These are phyloP conservation scores for Pomatorhinus ruficollis DNA, from an alignment of 2,113 vertebrate species.

Conservation along the genomic window DNA sequence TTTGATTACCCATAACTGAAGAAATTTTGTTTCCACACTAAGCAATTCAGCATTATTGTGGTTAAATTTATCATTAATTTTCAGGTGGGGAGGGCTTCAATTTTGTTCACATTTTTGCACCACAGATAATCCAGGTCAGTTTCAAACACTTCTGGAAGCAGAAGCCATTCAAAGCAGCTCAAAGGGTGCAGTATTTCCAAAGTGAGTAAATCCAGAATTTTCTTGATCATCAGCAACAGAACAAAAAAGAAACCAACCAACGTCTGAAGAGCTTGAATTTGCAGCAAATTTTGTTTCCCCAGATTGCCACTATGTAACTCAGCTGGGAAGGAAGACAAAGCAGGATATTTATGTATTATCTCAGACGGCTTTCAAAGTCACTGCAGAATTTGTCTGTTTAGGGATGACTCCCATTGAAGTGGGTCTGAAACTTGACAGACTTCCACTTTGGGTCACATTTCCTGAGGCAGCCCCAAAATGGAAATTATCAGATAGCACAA, in stretches of 20 bases:
- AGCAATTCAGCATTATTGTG: not conserved
- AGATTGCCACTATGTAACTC: not conserved
- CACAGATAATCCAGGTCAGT: not conserved
- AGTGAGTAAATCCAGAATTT: not conserved
- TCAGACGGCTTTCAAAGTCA: not conserved
- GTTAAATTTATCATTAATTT: not conserved
- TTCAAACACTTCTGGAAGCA: not conserved
- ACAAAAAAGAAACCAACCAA: not conserved
- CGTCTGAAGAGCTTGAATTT: not conserved
- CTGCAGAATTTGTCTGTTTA: not conserved
- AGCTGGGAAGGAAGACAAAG: constrained; percentile 12
- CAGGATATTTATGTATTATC: not conserved
- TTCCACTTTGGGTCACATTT: constrained; percentile 11
- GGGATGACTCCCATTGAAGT: not conserved
- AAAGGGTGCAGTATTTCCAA: not conserved
- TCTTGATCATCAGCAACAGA: not conserved
- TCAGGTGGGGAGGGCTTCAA: not conserved
- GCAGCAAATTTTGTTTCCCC: not conserved
- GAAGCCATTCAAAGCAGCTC: not conserved
- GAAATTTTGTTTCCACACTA: not conserved
- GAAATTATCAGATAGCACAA: not conserved
- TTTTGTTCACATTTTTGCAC: not conserved
- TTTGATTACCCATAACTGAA: not conserved
- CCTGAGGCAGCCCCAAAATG: not conserved
- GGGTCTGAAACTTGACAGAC: constrained; percentile 29